These are phyloP conservation scores for Lutraria lutraria DNA, from an alignment of 2,888 invertebrate species.

Conservation along the genomic window DNA sequence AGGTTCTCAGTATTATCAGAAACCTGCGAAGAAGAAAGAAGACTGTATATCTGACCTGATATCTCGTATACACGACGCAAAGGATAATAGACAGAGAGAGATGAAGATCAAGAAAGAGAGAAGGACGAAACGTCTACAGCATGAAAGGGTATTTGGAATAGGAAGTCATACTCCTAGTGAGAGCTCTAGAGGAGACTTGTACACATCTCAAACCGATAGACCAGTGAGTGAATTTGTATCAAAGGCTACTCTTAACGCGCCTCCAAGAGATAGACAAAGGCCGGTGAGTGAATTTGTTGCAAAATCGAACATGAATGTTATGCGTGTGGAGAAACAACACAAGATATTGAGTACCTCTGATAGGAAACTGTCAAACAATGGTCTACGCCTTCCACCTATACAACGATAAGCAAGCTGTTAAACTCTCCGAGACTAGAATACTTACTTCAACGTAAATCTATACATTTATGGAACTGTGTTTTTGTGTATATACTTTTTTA, in stretches of 20 bases:
- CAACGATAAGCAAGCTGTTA: neutral
- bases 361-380: neutral
- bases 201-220: constrained; percentile 15
- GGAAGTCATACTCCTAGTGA: constrained; percentile 16
- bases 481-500: too few species aligned
- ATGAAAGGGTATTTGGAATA: constrained; percentile 52
- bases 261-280: neutral
- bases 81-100: constrained; percentile 49
- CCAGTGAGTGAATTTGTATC: constrained; percentile 1
- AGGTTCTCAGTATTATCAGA: neutral
- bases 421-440: neutral
- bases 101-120: constrained; percentile 55
- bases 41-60: constrained; percentile 62
- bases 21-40: constrained; percentile 34
- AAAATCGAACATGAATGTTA: neutral
- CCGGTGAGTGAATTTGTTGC: neutral
- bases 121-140: constrained; percentile 52
- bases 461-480: too few species aligned
- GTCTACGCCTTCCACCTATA: neutral
- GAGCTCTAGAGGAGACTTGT: neutral
- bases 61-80: constrained; percentile 52
- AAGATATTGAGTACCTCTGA: neutral
- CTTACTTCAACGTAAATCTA: too few species aligned
- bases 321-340: neutral
- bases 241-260: neutral